These are phyloP conservation scores for Amiota minor DNA, from an alignment of 2,888 invertebrate species.

Conservation along the genomic window DNA sequence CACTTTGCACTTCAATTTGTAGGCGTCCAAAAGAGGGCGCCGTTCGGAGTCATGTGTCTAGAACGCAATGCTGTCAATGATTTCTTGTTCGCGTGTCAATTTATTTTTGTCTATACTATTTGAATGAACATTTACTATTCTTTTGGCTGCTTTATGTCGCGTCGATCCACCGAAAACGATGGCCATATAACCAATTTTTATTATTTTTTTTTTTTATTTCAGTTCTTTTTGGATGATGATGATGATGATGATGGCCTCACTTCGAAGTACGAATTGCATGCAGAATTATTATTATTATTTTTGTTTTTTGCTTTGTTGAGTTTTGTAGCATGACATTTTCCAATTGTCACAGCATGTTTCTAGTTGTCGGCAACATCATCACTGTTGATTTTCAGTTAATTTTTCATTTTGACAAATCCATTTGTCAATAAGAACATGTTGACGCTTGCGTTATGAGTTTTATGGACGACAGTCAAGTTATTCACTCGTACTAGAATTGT, in stretches of 20 bases:
- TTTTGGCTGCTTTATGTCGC: constrained; percentile 28
- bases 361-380: constrained; percentile 33
- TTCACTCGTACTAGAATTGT: too few species aligned
- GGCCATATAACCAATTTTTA: too few species aligned
- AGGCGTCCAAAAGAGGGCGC: constrained; percentile 36
- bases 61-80: constrained; percentile 12
- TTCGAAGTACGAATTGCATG: too few species aligned
- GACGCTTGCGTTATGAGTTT: constrained; percentile 44
- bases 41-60: constrained; percentile 14
- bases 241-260: too few species aligned
- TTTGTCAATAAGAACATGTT: constrained; percentile 65
- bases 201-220: not conserved
- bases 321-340: constrained; percentile 53
- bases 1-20: not conserved
- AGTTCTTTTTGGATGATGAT: constrained; percentile 17
- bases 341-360: constrained; percentile 53
- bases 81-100: constrained; percentile 50
- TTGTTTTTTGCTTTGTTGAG: constrained; percentile 17
- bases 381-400: constrained; percentile 60
- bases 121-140: constrained; percentile 40
- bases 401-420: constrained; percentile 67
- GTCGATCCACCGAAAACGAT: too few species aligned
- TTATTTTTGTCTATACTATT: constrained; percentile 43
- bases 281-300: constrained; percentile 5
- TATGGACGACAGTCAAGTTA: too few species aligned